Conservation (phyloP, 30 jellyfish, hydroid and myxozoan species). For the Phacellophora camtschatica region DNA sequence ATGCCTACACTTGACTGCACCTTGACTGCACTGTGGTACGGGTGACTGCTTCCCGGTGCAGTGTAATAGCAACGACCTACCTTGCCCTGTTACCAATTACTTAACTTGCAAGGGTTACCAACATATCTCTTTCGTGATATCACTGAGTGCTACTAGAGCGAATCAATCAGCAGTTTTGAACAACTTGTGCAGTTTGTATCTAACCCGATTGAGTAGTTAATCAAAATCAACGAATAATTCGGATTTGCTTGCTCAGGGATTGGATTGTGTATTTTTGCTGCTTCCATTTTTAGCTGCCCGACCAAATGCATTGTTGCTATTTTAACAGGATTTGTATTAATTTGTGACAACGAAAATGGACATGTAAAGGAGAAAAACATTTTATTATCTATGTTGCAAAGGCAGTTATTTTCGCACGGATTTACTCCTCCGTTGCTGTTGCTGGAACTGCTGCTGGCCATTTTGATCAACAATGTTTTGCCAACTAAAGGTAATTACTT, state of each 20-base stretch:
- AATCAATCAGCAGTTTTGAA: too few relatives aligned
- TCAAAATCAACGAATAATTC: conserved; percentile 8
- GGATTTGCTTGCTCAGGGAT: conserved; percentile 38
- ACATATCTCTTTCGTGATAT: conserved; percentile 63
- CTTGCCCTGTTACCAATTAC: conserved; percentile 68
- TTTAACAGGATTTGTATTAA: too few relatives aligned
- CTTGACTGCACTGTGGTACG: conserved; percentile 62
- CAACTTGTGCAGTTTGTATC: conserved; percentile 21
- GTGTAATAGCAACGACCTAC: conserved; percentile 59
- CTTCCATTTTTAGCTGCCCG: too few relatives aligned
- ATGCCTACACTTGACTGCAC: conserved; percentile 69
- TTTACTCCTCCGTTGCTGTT: conserved; percentile 49
- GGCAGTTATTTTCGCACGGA: conserved; percentile 62
- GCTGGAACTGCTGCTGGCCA: conserved; percentile 24
- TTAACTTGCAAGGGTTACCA: conserved; percentile 48
- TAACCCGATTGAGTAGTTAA: conserved; percentile 38
- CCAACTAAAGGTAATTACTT: conserved; percentile 23
- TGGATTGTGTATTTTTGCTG: too few relatives aligned
- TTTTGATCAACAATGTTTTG: conserved; percentile 8
- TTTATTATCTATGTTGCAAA: conserved; percentile 34
- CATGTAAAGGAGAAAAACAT: neutral
- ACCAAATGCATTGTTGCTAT: too few relatives aligned
- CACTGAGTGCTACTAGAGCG: conserved; percentile 73
- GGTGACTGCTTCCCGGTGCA: conserved; percentile 53
- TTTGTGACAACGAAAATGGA: too few relatives aligned